Evolutionary conservation across 1,140 invertebrate genomes (phyloP).

Genomic region (Akabosia matsudoensis): DNA sequence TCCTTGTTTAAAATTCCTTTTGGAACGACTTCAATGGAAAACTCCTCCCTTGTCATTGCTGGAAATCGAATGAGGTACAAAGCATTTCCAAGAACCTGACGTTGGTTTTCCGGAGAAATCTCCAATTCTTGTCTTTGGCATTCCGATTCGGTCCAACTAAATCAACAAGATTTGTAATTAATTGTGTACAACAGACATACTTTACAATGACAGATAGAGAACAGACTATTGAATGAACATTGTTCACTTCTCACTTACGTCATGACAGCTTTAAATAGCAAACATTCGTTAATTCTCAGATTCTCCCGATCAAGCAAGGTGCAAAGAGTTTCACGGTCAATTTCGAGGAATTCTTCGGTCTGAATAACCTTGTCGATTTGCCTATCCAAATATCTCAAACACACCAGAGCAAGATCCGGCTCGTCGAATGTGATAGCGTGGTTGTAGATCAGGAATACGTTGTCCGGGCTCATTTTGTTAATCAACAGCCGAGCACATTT

Average conservation of each 20-base stretch:
- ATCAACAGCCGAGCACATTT: conserved; percentile 88
- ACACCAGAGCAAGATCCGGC: conserved; percentile 63
- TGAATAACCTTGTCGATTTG: conserved; percentile 54
- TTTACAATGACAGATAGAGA: conserved; percentile 7
- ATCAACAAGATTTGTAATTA: conserved; percentile 23
- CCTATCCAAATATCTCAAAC: conserved; percentile 42
- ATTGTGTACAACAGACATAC: conserved; percentile 15
- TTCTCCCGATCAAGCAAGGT: conserved; percentile 78
- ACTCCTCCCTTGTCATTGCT: conserved; percentile 62
- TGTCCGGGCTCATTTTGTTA: conserved; percentile 85
- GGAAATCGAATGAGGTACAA: conserved; percentile 77
- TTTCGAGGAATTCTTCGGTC: conserved; percentile 83
- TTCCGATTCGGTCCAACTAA: conserved; percentile 75
- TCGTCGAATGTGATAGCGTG: conserved; percentile 87
- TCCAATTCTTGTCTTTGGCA: conserved; percentile 65
- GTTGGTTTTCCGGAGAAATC: conserved; percentile 67
- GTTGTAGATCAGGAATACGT: conserved; percentile 83
- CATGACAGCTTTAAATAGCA: conserved; percentile 67
- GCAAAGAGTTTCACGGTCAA: conserved; percentile 77
- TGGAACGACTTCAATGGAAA: conserved; percentile 21
- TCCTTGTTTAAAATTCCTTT: conserved; percentile 16
- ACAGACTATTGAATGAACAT: not conserved
- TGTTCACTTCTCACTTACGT: conserved; percentile 47
- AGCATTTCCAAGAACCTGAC: conserved; percentile 65
- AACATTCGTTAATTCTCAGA: conserved; percentile 73